Conservation (phyloP, 2,888 invertebrate genomes). For the Harpalus rubripes region DNA sequence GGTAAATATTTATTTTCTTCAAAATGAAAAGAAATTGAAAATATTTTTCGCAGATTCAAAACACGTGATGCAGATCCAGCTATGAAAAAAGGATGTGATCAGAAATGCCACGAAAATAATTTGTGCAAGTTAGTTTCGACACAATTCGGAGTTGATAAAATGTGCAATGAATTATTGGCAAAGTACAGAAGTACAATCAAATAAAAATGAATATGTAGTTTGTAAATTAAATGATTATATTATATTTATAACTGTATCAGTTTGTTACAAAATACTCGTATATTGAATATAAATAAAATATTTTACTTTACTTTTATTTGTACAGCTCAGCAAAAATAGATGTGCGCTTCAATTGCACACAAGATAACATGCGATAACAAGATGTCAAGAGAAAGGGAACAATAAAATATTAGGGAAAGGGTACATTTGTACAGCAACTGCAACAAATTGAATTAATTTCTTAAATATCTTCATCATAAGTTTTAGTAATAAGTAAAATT, state of each 20-base stretch:
- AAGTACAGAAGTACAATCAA: constrained; percentile 2
- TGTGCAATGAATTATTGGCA: constrained; percentile 71
- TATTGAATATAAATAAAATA: neutral
- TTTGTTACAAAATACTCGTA: constrained; percentile 15
- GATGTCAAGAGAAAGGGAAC: no score
- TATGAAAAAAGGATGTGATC: constrained; percentile 70
- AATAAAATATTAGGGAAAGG: no score
- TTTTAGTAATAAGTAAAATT: no score
- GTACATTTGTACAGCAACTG: no score
- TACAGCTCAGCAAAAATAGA: no score
- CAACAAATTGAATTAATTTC: no score
- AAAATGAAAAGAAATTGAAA: neutral
- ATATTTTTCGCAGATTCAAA: constrained; percentile 69
- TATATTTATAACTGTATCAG: constrained; percentile 25
- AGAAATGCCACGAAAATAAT: constrained; percentile 71
- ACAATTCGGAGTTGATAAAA: constrained; percentile 78
- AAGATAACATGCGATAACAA: no score
- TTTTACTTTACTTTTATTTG: neutral
- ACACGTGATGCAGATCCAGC: constrained; percentile 70
- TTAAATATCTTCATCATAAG: no score
- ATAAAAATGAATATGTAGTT: neutral
- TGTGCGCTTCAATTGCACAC: no score
- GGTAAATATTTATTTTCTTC: constrained; percentile 76
- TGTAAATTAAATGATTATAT: constrained; percentile 9
- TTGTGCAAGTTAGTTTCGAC: constrained; percentile 81